Conservation (phyloP, 2,888 invertebrate genomes). For the Agonopterix arenella region DNA sequence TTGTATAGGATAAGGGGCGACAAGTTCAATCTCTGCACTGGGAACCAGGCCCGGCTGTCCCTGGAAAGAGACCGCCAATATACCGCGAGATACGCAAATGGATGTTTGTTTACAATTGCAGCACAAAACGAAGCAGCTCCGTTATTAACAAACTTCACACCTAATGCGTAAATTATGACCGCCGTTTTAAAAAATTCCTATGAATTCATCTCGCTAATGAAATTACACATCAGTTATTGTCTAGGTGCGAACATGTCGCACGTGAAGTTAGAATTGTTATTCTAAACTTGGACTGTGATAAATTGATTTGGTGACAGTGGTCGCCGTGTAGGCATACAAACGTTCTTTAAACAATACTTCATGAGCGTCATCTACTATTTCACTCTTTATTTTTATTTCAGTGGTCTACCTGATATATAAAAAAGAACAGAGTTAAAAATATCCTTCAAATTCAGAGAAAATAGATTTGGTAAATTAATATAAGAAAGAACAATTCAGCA, state of each 20-base stretch:
- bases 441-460: too few species aligned
- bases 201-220: conserved; percentile 38
- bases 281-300: conserved; percentile 53
- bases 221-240: conserved; percentile 46
- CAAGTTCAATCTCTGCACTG: too few species aligned
- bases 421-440: too few species aligned
- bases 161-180: conserved; percentile 3
- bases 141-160: conserved; percentile 4
- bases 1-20: too few species aligned
- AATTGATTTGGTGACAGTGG: conserved; percentile 60
- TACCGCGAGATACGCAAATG: too few species aligned
- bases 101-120: too few species aligned
- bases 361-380: conserved; percentile 28
- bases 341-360: conserved; percentile 36
- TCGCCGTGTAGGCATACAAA: conserved; percentile 50
- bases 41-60: too few species aligned
- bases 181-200: conserved; percentile 25
- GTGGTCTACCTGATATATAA: too few species aligned
- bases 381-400: conserved; percentile 14
- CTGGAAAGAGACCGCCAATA: too few species aligned
- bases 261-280: conserved; percentile 51
- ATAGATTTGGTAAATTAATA: too few species aligned
- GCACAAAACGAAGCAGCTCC: neutral
- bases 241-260: conserved; percentile 51
- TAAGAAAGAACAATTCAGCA: too few species aligned